Percentiles rank a stretch among this genome's conserved stretches.
phyloP scores from a whole-genome alignment of 2,797 vertebrate species.

The Microctenopoma lineatum region DNA sequence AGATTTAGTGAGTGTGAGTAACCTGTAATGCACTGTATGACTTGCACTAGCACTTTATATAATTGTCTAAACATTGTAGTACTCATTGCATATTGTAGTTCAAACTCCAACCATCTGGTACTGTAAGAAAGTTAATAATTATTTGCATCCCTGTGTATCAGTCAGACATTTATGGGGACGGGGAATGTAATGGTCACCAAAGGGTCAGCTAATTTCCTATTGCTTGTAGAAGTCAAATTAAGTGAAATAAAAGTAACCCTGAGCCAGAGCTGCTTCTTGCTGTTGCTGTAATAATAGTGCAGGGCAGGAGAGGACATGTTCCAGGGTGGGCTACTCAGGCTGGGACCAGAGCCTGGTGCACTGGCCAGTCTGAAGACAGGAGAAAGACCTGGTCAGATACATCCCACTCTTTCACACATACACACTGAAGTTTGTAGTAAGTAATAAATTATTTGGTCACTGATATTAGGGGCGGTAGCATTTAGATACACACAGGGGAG shows the following conservation, averaged over 20 bases:
- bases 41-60: not conserved
- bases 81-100: not conserved
- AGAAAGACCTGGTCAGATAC: constrained; percentile 64
- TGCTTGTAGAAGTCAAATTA: constrained; percentile 14
- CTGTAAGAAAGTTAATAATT: not conserved
- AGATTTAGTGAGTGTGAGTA: not conserved
- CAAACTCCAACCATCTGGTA: constrained; percentile 33
- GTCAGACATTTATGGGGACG: not conserved
- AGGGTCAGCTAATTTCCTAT: constrained; percentile 17
- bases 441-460: not conserved
- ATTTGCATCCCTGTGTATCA: constrained; percentile 17
- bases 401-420: constrained; percentile 3
- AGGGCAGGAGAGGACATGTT: constrained; percentile 80
- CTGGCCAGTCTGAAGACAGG: constrained; percentile 71
- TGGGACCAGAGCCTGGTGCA: constrained; percentile 69
- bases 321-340: constrained; percentile 74
- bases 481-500: constrained; percentile 36
- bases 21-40: not conserved
- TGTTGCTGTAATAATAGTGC: constrained; percentile 80
- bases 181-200: not conserved
- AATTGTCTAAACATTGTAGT: not conserved
- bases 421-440: not conserved
- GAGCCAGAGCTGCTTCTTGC: constrained; percentile 74
- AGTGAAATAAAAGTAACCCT: constrained; percentile 68
- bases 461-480: not conserved